Conservation (phyloP, 1,140 invertebrate genomes). For the Notospermus geniculatus region DNA sequence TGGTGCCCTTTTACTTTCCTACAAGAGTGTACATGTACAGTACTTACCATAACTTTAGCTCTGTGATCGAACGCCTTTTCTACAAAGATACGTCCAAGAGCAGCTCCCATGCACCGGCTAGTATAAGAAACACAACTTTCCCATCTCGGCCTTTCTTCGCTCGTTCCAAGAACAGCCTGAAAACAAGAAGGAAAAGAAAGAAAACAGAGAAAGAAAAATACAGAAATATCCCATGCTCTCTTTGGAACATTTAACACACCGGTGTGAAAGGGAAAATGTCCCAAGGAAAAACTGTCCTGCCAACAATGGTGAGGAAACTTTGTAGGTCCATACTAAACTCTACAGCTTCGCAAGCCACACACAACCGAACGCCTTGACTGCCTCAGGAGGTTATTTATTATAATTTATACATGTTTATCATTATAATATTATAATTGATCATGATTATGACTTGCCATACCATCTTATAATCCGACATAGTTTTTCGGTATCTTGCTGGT, state of each 20-base stretch:
- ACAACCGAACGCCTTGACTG: conserved; percentile 63
- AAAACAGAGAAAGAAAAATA: background rate
- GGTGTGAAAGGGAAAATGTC: conserved; percentile 59
- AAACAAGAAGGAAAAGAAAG: conserved; percentile 19
- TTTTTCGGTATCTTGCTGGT: conserved; percentile 75
- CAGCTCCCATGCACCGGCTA: conserved; percentile 81
- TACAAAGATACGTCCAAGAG: conserved; percentile 91
- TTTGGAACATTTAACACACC: background rate
- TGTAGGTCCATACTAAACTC: too few species aligned
- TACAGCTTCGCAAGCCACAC: too few species aligned
- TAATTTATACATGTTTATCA: too few species aligned
- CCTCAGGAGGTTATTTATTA: too few species aligned
- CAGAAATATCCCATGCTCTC: background rate
- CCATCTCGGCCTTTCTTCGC: conserved; percentile 73
- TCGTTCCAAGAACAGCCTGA: conserved; percentile 66
- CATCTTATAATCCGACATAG: conserved; percentile 70
- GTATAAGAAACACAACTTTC: conserved; percentile 77
- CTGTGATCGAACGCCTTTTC: conserved; percentile 78
- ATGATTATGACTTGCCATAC: too few species aligned
- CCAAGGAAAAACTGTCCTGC: too few species aligned
- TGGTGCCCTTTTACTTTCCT: too few species aligned
- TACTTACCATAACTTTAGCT: conserved; percentile 66
- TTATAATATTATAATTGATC: too few species aligned
- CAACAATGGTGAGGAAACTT: too few species aligned
- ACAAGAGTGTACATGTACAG: too few species aligned